Base-by-base conservation (phyloP, 2,888 invertebrate genomes). In the Alcis repandata region DNA sequence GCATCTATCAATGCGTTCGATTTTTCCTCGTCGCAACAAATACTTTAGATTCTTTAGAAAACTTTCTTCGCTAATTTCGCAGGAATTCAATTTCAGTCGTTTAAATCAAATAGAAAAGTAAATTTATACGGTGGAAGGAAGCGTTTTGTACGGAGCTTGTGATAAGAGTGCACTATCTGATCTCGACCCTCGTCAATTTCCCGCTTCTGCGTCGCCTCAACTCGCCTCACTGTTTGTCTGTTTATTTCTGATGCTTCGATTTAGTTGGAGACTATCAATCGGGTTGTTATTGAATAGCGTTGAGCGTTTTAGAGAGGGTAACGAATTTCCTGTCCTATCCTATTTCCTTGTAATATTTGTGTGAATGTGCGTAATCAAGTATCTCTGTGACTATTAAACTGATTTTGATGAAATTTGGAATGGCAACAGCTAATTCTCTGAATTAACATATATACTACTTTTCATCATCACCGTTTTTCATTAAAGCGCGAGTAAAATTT, bases 181-280 rank as follows among this genome's bases (percentile, higher is more conserved):
- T 76, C 68, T 67, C 69, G 70, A 86, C 86, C 86, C 85, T 86
- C 79, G 81, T 86, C 87, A 85, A 77, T 83, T 80, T 78, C 77
- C 74, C 76, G 74, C 74, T 73, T 74, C n/a, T n/a, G 65, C 71
- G n/a, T n/a, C n/a, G n/a, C n/a, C n/a, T n/a, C n/a, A n/a, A n/a
- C n/a, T n/a, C 65, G 68, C 67, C 69, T 73, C 72, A 64, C 74
- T 75, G 15, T 63, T 59, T 17, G n/a, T 52, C 41, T 59, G 41
- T 51, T 51, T 51, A 51, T 51, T 74, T 73, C 75, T 73, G 68
- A 71, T 67, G 67, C 68, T 70, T 72, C 70, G 63, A 15, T 63
- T 59, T 20, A 48, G 46, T 51, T 51, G 58, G 43, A 15, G 53
- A 59, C 36, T 53, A 58, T 65, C 68, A 65, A 56, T 33, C 32